Evolutionary conservation across 2,888 invertebrate species (phyloP), one percentile per base, ranked within the genome.

Genomic region (Platycheirus rosarum): DNA sequence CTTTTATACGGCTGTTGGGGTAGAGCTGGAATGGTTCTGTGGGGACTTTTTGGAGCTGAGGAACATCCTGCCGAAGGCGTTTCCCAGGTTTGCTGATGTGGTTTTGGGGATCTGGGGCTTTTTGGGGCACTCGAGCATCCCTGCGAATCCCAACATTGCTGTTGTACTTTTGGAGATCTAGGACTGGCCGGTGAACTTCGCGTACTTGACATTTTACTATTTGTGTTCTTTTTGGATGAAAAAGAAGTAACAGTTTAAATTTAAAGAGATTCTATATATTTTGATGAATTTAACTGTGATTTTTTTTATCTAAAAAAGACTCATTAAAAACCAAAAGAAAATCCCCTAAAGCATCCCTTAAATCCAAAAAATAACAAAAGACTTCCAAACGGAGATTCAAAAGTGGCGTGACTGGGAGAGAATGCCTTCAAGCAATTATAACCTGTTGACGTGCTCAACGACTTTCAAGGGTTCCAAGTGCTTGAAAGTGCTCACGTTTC

Each of bases 1-100:
- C 87, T 88, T 66, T 87, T 88, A 29, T 87, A 88, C 55, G 88
- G 88, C 80, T 87, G 71, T 18, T 88, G 88, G 77, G 89, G 89
- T 70, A 89, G 87, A 32, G 62, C 20, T 65, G 78, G 74, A 23
- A 69, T 74, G 7, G 29, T 70, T 73, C 53, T 71, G 46, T 84
- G 75, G 2, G 85, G 85, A 48, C 51, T 80, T 62, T 78, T 85
- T 32, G 84, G 69, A 14, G 84, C 60, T 37, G 57, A 5, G 2
- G 40, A 40, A 40, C 57, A 69, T 32, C 76, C 77, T 29, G 32
- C 60, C 85, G n/a, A n/a, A n/a, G 86, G 55, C 2, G 44, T 26
- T 37, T 87, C 86, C 86, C 86, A 86, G 14, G 84, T 74, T 79
- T 85, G 85, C 63, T 85, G 86, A 40, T 86, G 86, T 23, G 86